phyloP scores from a whole-genome alignment of 2,113 vertebrate genomes.

The Dryoscopus gambensis region DNA sequence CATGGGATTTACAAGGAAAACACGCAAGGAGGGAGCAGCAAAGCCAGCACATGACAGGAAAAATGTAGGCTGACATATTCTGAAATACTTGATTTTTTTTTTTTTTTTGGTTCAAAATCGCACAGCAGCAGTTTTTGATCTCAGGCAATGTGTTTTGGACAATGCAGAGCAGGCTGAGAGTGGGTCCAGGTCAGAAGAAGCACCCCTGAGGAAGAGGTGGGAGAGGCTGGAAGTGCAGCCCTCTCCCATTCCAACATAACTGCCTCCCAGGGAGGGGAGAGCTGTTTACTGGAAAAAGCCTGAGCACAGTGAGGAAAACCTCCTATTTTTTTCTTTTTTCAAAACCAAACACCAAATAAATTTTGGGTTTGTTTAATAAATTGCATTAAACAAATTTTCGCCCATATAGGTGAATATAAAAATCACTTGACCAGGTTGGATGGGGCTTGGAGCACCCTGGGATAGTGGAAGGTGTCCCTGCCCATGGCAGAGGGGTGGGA shows the following conservation, averaged over 20 bases:
- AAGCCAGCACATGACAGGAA: neutral
- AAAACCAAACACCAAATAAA: neutral
- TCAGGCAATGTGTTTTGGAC: neutral
- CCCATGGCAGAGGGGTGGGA: neutral
- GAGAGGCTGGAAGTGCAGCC: neutral
- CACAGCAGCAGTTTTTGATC: neutral
- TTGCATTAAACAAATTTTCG: neutral
- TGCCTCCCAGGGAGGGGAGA: neutral
- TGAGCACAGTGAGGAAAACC: neutral
- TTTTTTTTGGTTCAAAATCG: neutral
- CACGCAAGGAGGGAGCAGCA: fast-evolving
- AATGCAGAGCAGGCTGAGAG: neutral
- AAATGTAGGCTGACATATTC: neutral
- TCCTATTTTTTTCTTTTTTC: neutral
- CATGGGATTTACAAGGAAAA: neutral
- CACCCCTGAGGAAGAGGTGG: neutral
- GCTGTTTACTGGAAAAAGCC: neutral
- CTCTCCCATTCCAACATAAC: neutral
- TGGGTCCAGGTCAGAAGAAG: neutral
- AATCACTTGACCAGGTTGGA: neutral
- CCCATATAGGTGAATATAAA: neutral
- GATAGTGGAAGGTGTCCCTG: neutral
- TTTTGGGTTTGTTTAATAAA: neutral
- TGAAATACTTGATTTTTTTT: neutral
- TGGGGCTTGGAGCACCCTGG: neutral